Conservation (phyloP, 2,888 invertebrate genomes). For the Drosophila fungiperda region DNA sequence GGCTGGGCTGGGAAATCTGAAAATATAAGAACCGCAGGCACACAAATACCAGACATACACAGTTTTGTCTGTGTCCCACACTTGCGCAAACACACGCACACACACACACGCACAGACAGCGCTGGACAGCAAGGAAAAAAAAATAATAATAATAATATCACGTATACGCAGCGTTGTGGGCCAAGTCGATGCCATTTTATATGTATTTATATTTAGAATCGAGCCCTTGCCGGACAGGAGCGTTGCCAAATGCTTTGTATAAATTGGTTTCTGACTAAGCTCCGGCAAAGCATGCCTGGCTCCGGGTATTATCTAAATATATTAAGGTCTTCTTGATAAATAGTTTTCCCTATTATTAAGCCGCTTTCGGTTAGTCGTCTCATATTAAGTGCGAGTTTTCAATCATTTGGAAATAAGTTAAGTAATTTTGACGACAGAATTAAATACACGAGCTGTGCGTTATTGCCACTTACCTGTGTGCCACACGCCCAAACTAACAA, state of each 20-base stretch:
- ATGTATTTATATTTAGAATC: conserved; percentile 56
- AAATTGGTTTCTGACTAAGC: conserved; percentile 18
- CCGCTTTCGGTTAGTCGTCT: not conserved
- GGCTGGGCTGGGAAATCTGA: conserved; percentile 29
- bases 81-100: conserved; percentile 7
- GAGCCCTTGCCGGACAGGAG: conserved; percentile 32
- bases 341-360: not conserved
- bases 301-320: conserved; percentile 1
- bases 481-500: conserved; percentile 2
- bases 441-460: not conserved
- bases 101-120: conserved; percentile 1
- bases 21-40: conserved; percentile 47
- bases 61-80: conserved; percentile 3
- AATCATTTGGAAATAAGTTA: conserved; percentile 1
- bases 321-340: not conserved
- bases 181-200: conserved; percentile 54
- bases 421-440: not conserved
- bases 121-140: conserved; percentile 24
- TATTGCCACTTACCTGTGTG: conserved; percentile 22
- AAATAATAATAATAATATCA: conserved; percentile 58
- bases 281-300: not conserved
- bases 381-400: conserved; percentile 1
- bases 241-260: conserved; percentile 24
- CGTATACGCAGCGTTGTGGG: conserved; percentile 64
- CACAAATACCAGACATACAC: conserved; percentile 15